These are phyloP conservation scores for Mizuhopecten yessoensis DNA, from an alignment of 1,140 invertebrate species.

Conservation along the genomic window DNA sequence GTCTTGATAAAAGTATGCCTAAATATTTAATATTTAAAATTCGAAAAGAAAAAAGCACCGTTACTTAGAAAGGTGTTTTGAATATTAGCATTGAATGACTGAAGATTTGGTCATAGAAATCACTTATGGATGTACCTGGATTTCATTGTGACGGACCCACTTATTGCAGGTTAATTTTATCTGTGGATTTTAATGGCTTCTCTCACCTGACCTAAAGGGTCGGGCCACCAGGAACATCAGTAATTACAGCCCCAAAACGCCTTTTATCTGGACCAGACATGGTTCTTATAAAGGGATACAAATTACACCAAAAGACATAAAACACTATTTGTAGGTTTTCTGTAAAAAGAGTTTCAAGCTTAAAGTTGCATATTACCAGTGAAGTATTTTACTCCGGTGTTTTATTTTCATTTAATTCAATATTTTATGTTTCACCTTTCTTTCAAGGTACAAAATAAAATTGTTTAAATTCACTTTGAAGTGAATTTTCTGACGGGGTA, in stretches of 20 bases:
- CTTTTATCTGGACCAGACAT: neutral
- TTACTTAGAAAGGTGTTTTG: no score
- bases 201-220: neutral
- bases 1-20: no score
- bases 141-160: no score
- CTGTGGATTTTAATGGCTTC: neutral
- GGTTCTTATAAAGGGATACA: constrained; percentile 2
- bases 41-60: no score
- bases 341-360: neutral
- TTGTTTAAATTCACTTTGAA: neutral
- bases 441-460: constrained; percentile 1
- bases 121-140: no score
- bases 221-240: neutral
- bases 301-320: constrained; percentile 6
- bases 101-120: no score
- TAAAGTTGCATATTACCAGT: neutral
- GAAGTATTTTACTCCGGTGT: neutral
- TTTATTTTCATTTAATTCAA: constrained; percentile 36
- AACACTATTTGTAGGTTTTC: neutral
- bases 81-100: no score
- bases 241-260: neutral
- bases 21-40: no score
- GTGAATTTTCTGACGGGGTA: neutral
- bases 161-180: neutral
- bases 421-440: constrained; percentile 28